Conservation (phyloP, 2,797 vertebrate species). For the Tinamus major region DNA sequence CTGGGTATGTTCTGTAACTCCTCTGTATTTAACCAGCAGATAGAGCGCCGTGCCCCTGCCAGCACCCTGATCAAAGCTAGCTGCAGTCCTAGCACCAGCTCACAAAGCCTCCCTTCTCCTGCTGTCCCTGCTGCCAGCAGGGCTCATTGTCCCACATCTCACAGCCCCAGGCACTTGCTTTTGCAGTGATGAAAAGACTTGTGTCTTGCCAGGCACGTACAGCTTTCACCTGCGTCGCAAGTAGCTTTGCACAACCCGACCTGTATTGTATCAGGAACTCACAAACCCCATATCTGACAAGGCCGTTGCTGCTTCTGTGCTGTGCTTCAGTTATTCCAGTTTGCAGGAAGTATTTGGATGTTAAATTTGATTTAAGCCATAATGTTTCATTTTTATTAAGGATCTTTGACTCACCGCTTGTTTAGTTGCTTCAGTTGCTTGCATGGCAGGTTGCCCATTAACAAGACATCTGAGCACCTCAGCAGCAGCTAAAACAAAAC, state of each 20-base stretch:
- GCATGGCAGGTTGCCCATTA: constrained; percentile 28
- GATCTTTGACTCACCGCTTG: constrained; percentile 23
- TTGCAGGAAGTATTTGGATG: constrained; percentile 48
- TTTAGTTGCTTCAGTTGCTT: constrained; percentile 14
- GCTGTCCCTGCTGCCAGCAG: neutral
- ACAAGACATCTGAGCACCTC: constrained; percentile 16
- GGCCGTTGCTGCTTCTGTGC: constrained; percentile 23
- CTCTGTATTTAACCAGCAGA: constrained; percentile 4
- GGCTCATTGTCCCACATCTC: neutral
- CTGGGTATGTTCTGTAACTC: neutral
- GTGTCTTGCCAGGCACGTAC: neutral
- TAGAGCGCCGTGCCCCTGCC: neutral
- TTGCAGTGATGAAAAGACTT: neutral
- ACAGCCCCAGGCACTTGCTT: neutral
- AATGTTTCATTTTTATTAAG: constrained; percentile 39
- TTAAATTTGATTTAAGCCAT: constrained; percentile 57
- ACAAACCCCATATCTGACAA: neutral
- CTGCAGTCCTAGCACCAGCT: neutral
- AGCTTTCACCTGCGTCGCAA: neutral
- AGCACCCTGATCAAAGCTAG: neutral
- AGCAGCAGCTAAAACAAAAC: neutral
- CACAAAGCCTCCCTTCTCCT: neutral
- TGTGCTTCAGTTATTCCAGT: constrained; percentile 16
- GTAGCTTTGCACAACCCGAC: neutral
- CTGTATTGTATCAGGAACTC: constrained; percentile 25